A percentile compares a stretch with the other conserved stretches of the same genome.
Evolutionary conservation across 2,888 invertebrate species (phyloP).

Genomic region (Perdita meconis): DNA sequence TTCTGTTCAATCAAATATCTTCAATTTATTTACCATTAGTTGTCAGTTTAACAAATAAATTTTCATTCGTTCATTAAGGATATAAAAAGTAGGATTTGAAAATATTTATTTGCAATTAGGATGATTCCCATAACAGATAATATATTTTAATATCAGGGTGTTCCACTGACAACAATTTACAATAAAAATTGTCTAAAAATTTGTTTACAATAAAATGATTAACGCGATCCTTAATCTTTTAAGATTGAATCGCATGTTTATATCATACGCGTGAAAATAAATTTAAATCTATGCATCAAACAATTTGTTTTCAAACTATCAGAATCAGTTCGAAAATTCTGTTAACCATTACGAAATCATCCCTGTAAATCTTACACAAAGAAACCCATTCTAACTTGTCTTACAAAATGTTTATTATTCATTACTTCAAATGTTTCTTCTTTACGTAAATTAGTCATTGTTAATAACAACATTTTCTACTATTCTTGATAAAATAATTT

Average conservation of each 20-base stretch:
- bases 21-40: no score
- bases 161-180: not conserved
- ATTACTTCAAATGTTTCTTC: slow-evolving; percentile 38
- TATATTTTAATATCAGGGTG: no score
- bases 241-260: not conserved
- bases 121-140: no score
- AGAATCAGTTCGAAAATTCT: not conserved
- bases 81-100: not conserved
- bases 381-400: slow-evolving; percentile 21
- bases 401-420: slow-evolving; percentile 63
- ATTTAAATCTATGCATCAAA: not conserved
- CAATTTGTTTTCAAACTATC: not conserved
- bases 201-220: not conserved
- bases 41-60: no score
- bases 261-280: not conserved
- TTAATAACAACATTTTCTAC: slow-evolving; percentile 60
- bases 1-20: no score
- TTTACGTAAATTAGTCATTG: slow-evolving; percentile 60
- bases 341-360: not conserved
- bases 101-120: slow-evolving; percentile 10
- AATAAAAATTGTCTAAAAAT: not conserved
- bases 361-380: slow-evolving; percentile 3
- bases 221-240: not conserved
- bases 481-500: slow-evolving; percentile 51
- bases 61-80: no score